Evolutionary conservation across 2,888 invertebrate species (phyloP).

Genomic region (Diloba caeruleocephala): DNA sequence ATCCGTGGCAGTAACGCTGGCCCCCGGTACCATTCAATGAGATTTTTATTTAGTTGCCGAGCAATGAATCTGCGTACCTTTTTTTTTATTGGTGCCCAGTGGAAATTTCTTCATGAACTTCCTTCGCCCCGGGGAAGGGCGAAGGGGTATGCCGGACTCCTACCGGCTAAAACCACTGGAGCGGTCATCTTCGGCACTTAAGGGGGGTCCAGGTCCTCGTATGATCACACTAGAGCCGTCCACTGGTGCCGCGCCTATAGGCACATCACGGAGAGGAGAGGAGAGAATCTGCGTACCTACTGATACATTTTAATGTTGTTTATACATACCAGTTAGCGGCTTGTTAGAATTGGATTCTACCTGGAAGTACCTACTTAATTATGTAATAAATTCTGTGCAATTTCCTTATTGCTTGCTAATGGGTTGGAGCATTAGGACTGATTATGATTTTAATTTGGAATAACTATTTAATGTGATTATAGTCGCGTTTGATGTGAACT

Average conservation of each 20-base stretch:
- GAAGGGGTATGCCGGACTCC: too few relatives aligned
- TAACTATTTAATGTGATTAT: background rate
- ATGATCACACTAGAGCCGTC: too few relatives aligned
- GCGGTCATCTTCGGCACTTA: too few relatives aligned
- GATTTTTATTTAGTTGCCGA: conserved; percentile 35
- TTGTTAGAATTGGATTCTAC: conserved; percentile 1
- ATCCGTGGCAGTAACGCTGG: conserved; percentile 10
- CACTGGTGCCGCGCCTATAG: too few relatives aligned
- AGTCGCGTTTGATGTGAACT: conserved; percentile 3
- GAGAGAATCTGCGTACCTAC: conserved; percentile 23
- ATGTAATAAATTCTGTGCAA: background rate
- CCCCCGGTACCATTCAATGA: conserved; percentile 11
- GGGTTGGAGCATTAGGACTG: background rate
- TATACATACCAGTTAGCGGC: conserved; percentile 1
- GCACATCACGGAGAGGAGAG: too few relatives aligned
- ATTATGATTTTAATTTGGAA: conserved; percentile 1
- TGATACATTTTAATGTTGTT: conserved; percentile 21
- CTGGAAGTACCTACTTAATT: background rate
- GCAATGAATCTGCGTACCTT: conserved; percentile 23
- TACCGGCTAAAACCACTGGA: too few relatives aligned
- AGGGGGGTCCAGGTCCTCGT: too few relatives aligned
- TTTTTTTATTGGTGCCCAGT: too few relatives aligned
- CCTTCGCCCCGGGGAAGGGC: too few relatives aligned
- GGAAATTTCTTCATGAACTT: too few relatives aligned
- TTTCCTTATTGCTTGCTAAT: conserved; percentile 2